These are phyloP conservation scores for Hemithea aestivaria DNA, from an alignment of 2,888 invertebrate species.

Conservation along the genomic window DNA sequence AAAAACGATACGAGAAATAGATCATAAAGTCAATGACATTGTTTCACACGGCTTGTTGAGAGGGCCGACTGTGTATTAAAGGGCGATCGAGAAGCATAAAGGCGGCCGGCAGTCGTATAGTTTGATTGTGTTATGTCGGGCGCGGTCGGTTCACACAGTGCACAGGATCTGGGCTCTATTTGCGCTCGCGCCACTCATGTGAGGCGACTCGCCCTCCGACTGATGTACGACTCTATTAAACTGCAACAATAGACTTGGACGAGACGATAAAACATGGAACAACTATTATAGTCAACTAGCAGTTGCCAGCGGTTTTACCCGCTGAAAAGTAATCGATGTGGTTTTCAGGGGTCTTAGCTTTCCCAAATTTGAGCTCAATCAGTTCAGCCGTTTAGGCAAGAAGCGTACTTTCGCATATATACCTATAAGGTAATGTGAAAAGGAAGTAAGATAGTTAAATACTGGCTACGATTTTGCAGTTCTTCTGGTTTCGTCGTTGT, in stretches of 20 bases:
- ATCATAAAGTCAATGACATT: conserved; percentile 21
- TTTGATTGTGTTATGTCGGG: conserved; percentile 47
- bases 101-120: conserved; percentile 30
- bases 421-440: too few relatives aligned
- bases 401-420: too few relatives aligned
- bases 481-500: too few relatives aligned
- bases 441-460: too few relatives aligned
- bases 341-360: too few relatives aligned
- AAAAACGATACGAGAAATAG: conserved; percentile 16
- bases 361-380: too few relatives aligned
- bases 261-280: conserved; percentile 17
- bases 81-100: conserved; percentile 19
- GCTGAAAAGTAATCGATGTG: too few relatives aligned
- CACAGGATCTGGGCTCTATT: conserved; percentile 77
- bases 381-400: too few relatives aligned
- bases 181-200: conserved; percentile 60
- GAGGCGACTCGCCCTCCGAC: conserved; percentile 56
- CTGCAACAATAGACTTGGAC: conserved; percentile 24
- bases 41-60: conserved; percentile 23
- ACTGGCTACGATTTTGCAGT: too few relatives aligned
- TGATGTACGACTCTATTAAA: conserved; percentile 38
- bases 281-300: conserved; percentile 10
- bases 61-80: conserved; percentile 28
- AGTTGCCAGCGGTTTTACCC: too few relatives aligned
- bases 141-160: conserved; percentile 59